A percentile compares a stretch with the other conserved stretches of the same genome.
phyloP scores from a whole-genome alignment of 2,113 vertebrate species.

The Coreoperca whiteheadi region DNA sequence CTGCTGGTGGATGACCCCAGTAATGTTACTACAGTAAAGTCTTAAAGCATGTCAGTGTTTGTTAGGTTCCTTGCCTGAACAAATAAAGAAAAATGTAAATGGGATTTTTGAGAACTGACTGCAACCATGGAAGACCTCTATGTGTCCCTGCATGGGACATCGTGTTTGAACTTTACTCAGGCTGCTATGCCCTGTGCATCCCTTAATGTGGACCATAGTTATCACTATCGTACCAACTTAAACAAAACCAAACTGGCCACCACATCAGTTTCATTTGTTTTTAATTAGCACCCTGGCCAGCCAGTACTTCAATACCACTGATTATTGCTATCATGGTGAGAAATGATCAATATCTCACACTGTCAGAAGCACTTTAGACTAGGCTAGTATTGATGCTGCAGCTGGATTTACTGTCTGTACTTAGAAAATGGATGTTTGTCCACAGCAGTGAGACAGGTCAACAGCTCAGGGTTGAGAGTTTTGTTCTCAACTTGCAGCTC shows the following conservation, averaged over 20 bases:
- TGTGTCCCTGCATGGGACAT: background rate
- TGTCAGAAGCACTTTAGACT: conserved; percentile 8
- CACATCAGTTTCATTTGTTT: conserved; percentile 12
- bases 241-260: background rate
- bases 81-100: background rate
- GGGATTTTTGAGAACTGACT: background rate
- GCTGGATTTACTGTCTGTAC: background rate
- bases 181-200: background rate
- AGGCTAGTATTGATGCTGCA: conserved; percentile 24
- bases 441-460: conserved; percentile 1
- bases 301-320: conserved; percentile 29
- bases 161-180: background rate
- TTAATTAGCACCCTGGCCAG: conserved; percentile 7
- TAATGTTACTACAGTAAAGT: too few species aligned
- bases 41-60: background rate
- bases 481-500: conserved; percentile 9
- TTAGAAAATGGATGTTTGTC: background rate
- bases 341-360: conserved; percentile 29
- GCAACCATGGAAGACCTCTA: background rate
- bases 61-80: background rate
- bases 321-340: conserved; percentile 36
- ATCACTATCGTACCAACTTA: background rate
- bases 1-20: background rate
- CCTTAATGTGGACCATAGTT: background rate
- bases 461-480: background rate